Base-by-base conservation (phyloP, 2,113 vertebrate genomes). In the Mormoops blainvillei region DNA sequence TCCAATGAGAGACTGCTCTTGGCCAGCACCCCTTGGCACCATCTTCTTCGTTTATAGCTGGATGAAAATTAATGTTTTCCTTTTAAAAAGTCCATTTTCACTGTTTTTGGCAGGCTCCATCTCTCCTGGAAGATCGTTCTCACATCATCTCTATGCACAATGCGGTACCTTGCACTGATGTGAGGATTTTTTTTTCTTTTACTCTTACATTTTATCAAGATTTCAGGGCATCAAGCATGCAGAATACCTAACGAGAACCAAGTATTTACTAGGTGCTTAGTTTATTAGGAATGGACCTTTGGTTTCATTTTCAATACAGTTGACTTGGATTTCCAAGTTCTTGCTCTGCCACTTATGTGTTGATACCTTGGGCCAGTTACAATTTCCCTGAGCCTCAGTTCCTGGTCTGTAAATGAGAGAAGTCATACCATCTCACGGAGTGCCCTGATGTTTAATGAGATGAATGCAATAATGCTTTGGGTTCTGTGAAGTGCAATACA, bases 61-160 rank as follows among this genome's bases (percentile, higher is more conserved):
- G 52, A 80, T 85, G 67, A 77, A 83, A 94, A 54, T 94, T 81
- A 77, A 83, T 73, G 28, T 63, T 90, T 89, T 94, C 56, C 31
- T 97, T 91, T 85, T 31, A 54, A 67, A 61, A 84, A 67, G 33
- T 76, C 43, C 58, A n/a, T 68, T 83, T 74, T 87, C 78, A 74
- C 36, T 52, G 3, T 43, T 73, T 67, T 70, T 74, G 65, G 54
- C 56, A 84, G 89, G 58, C 74, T 89, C 2, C 1, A 4, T 68
- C 19, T 61, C 48, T 91, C 63, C n/a, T 73, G 15, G 33, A 65
- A 97, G 70, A 95, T 74, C 7, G 36, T 80, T 93, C 20, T 92
- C 33, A 41, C 4, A 36, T 85, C 18, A 58, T 63, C 14, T 87
- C 38, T 86, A 10, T n/a, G 18, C 6, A 63, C n/a, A 31, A 31